Base-by-base conservation (phyloP, 2,113 vertebrate genomes). In the Pseudopodoces humilis region DNA sequence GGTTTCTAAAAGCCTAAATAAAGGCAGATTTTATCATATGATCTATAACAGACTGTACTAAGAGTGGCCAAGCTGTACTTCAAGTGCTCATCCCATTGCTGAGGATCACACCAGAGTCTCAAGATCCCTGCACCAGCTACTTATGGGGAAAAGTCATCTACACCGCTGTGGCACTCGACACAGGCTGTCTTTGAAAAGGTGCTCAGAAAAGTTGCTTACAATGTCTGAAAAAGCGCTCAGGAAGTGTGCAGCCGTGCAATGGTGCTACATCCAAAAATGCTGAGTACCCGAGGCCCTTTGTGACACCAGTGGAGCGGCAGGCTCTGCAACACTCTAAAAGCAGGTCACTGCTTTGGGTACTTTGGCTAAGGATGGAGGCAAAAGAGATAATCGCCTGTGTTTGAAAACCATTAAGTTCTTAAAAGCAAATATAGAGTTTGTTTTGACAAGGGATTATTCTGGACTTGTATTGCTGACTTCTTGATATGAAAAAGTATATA, bases 141-240 rank as follows among this genome's bases (percentile, higher is more conserved):
- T 17, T 33, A 13, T 7, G 46, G 13, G 35, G 56, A 37, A 46
- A 85, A 88, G 15, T 44, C 7, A 16, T 41, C 37, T 47, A 10
- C 30, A 16, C 21, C 17, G 15, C 25, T 15, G 15, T 0, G 0
- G 20, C 46, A 25, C 25, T 67, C 0, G 0, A 20, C 37, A 47
- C 23, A 59, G 30, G 3, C 52, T 63, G 7, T 63, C 24, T 63
- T 72, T 50, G 52, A 25, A 41, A 24, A 28, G 30, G 10, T 83
- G 39, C 21, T 59, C 50, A 55, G 67, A 33, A 15, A 50, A 94
- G 58, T 41, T 76, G 15, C 31, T 83, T 58, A 23, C 4, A 8
- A 22, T 11, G 15, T 27, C 82, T 60, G 52, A n/a, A 87, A 88
- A 72, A 0, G 1, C 37, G 31, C 55, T 60, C 10, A 58, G 83